Evolutionary conservation across 2,113 vertebrate species (phyloP).

Genomic region (Pica pica): DNA sequence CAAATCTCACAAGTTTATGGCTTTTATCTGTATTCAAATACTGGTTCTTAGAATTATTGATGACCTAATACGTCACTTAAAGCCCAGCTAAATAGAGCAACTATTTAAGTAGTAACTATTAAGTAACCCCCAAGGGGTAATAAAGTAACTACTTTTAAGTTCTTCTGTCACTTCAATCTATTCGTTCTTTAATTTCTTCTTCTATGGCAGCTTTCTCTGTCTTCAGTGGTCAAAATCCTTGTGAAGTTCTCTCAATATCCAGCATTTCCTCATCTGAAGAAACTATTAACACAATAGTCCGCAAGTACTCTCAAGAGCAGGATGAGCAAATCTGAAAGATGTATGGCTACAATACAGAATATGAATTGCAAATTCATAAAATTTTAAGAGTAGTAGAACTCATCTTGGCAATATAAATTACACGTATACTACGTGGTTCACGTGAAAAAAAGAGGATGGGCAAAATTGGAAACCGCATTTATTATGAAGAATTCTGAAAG

Average conservation of each 20-base stretch:
- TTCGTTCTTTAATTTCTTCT: background rate
- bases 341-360: background rate
- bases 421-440: background rate
- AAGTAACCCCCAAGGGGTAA: background rate
- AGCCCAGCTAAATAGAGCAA: background rate
- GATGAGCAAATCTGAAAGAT: background rate
- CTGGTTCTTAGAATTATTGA: background rate
- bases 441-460: background rate
- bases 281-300: background rate
- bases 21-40: background rate
- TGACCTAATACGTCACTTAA: background rate
- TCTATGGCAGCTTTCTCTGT: background rate
- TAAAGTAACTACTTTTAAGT: background rate
- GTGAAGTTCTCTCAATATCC: background rate
- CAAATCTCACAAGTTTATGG: background rate
- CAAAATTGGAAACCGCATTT: rapidly evolving
- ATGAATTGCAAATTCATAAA: background rate
- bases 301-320: background rate
- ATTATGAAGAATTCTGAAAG: background rate
- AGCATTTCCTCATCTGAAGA: background rate
- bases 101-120: too few relatives aligned
- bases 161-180: background rate
- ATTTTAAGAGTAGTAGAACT: background rate
- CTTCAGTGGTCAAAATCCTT: background rate
- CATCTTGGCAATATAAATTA: background rate